Evolutionary conservation across 2,888 invertebrate genomes (phyloP), one percentile per base, ranked within the genome.

Genomic region (Cremastinae sp.): DNA sequence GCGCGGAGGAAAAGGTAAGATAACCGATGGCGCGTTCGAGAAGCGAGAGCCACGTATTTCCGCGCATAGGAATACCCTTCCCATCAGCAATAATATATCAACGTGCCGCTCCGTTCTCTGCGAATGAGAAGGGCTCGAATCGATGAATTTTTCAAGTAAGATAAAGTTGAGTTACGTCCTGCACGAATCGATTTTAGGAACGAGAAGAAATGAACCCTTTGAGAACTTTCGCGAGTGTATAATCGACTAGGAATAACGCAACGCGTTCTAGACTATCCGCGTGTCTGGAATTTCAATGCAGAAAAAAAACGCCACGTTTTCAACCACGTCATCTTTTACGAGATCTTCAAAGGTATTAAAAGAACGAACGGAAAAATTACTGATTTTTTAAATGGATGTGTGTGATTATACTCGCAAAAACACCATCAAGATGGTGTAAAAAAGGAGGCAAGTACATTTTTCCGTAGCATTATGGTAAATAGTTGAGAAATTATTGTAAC

Each of bases 281-380:
- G 47, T 49, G 49, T 22, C 39, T 2, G 16, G 35, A 41, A 55
- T 28, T 64, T 65, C 43, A 53, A 53, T 53, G 51, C 2, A 22
- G 45, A 58, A 43, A 55, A 65, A 59, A 65, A 69, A 64, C 58
- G 47, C 59, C 65, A 59, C 65, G 75, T 53, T 51, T 70, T 65
- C 22, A 53, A 53, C 35, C 39, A 59, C 70, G 9, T 41, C 16
- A 58, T 28, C 5, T 28, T 28, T 3, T 28, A 28, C 28, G 28
- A 3, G 28, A 28, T 37, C 28, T 28, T 28, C 5, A 28, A 2
- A 28, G 2, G 28, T 28, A 28, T 28, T 28, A 53, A 64, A 58
- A 37, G 59, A 20, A 51, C 58, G 28, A 64, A 59, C 45, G 18
- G n/a, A n/a, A n/a, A n/a, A n/a, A n/a, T n/a, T n/a, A n/a, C n/a